Conservation (phyloP, 2,888 invertebrate species). For the Gibbula magus region DNA sequence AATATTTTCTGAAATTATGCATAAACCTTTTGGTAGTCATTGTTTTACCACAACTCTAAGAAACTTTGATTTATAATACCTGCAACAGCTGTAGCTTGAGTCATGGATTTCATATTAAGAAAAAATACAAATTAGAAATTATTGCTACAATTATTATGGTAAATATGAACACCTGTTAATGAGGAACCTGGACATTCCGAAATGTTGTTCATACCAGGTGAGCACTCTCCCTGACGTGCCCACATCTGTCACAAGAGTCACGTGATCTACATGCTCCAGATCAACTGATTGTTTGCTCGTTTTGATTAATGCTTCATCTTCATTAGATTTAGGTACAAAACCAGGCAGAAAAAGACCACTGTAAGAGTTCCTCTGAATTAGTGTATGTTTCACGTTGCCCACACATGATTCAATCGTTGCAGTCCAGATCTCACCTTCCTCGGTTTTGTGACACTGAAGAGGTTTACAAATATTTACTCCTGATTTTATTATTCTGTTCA, state of each 20-base stretch:
- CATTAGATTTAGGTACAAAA: conserved; percentile 51
- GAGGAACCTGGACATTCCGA: conserved; percentile 75
- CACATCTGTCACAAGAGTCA: conserved; percentile 72
- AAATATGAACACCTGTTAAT: conserved; percentile 68
- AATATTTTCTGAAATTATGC: no score
- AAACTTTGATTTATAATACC: no score
- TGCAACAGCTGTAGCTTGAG: no score
- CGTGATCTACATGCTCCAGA: conserved; percentile 74
- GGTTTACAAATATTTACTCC: conserved; percentile 67
- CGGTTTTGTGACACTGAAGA: conserved; percentile 57
- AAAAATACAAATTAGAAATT: no score
- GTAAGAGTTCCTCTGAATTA: conserved; percentile 74
- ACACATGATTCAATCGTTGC: conserved; percentile 74
- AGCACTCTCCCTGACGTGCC: conserved; percentile 72
- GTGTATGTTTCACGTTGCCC: conserved; percentile 76
- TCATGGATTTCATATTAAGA: no score
- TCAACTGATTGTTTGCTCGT: conserved; percentile 9
- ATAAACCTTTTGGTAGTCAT: no score
- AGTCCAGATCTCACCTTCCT: conserved; percentile 68
- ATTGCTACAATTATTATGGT: no score
- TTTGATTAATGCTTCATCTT: background rate
- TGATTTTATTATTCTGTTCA: conserved; percentile 52
- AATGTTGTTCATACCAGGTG: conserved; percentile 75
- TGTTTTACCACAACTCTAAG: no score
- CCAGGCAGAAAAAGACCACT: conserved; percentile 75